Evolutionary conservation across 35 echinoderm and acorn worm species (phyloP), one percentile per base, ranked within the genome.

Genomic region (Chiridota heheva): DNA sequence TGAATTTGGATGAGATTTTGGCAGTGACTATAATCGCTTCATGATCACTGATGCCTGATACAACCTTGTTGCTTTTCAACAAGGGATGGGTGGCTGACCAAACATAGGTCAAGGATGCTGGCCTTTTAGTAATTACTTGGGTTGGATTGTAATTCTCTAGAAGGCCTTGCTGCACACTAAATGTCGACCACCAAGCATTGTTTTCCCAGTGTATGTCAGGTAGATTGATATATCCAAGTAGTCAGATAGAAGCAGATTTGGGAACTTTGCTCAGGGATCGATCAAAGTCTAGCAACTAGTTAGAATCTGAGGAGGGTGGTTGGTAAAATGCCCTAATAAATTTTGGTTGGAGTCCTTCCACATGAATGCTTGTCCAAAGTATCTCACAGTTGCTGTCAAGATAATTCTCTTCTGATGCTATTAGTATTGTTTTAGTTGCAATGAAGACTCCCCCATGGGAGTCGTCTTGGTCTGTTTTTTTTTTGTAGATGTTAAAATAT

Each of bases 381-480:
- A 72, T 72, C 26, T 72, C 69, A 72, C 69, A 72, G 35, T 72
- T 43, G 2, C 38, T 72, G 38, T 72, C 69, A 44, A 72, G 40
- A 12, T 72, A 37, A 24, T 72, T 20, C 29, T 44, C 69, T 44
- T 22, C 47, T 40, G 40, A 26, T 39, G 47, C 35, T 2, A 72
- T 15, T 10, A 44, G 27, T 7, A 36, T 37, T 5, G 5, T 27
- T 30, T 36, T 67, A 18, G 63, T 67, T 26, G 63, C 63, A 16
- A 67, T 67, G 7, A 67, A 67, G 18, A 67, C 63, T 30, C 26
- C 63, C 5, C 63, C 63, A 36, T 73, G 42, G 37, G 35, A 43
- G 35, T 73, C 42, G 29, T 40, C 18, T 73, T 37, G 69, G 8
- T 37, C 30, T 12, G 33, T 37, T 37, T 37, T 67, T 31, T 37